Evolutionary conservation across 2,888 invertebrate genomes (phyloP), one percentile per base, ranked within the genome.

Genomic region (Lasioglossum morio): DNA sequence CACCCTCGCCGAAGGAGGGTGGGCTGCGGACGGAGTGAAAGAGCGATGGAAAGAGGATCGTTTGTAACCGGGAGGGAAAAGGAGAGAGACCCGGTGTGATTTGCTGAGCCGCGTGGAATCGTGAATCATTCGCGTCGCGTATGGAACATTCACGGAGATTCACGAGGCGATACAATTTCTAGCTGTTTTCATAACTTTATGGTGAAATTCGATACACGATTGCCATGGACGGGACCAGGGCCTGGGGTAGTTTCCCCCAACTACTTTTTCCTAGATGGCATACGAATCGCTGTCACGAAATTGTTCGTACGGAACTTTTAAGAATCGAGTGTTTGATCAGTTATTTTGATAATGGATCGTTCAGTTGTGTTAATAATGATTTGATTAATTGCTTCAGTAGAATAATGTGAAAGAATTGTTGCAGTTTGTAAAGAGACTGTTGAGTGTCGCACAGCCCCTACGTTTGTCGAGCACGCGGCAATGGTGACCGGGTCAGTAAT

Each of bases 141-240:
- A 88, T 85, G 88, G 63, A 86, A 89, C 87, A 86, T 86, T 90
- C 88, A 81, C 89, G 81, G 81, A 81, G 84, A 82, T 86, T 86
- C 89, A 81, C 82, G 81, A 40, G 43, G 27, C 86, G 86, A 79
- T 78, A 81, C 88, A 75, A 88, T 88, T 82, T 79, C 84, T 73
- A 63, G 66, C 69, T 63, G 80, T 57, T 84, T 81, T 81, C 60
- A 63, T 63, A 63, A 63, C 63, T 63, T 30, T 63, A 63, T 63
- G 30, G 30, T 14, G 30, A 63, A 63, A 63, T 63, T 63, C 63
- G 63, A 19, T 30, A 30, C 30, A 19, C 0, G 63, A 63, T 63
- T n/a, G 30, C 30, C 63, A 8, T 0, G 63, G 63, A 30, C 8
- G 14, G 63, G 16, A 27, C 27, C 27, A 2, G 14, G 57, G 2